A percentile compares a stretch with the other conserved stretches of the same genome.
Conservation (phyloP, 2,113 vertebrate species). For the Gulo gulo region DNA sequence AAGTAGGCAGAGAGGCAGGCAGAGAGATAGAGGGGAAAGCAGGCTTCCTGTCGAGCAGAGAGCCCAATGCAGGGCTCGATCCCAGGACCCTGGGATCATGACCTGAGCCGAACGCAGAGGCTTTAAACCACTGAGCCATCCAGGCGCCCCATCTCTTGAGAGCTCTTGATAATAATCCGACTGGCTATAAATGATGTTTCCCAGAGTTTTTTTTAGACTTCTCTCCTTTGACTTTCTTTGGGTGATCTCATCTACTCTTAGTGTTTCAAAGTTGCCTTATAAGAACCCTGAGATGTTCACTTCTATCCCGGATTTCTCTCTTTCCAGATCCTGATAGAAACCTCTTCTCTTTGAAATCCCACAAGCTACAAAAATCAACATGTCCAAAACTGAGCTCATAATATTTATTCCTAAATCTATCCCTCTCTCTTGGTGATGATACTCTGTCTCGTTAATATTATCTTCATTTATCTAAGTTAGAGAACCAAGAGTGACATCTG, state of each 20-base stretch:
- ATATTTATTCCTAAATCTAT: background rate
- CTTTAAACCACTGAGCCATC: too few species aligned
- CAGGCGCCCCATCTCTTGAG: background rate
- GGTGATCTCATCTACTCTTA: background rate
- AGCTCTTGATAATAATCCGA: background rate
- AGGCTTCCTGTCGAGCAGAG: too few species aligned
- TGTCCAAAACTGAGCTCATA: background rate
- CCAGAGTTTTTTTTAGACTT: background rate
- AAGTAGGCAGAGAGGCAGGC: too few species aligned
- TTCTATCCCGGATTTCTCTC: background rate
- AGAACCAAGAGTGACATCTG: background rate
- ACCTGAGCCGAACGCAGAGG: too few species aligned
- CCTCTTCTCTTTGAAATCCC: background rate
- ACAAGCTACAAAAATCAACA: background rate
- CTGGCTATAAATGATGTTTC: background rate
- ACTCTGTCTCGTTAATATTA: background rate
- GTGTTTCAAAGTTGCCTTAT: background rate
- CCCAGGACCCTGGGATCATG: too few species aligned
- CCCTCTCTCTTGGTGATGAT: background rate
- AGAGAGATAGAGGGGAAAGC: too few species aligned
- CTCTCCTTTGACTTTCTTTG: background rate
- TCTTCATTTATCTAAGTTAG: background rate
- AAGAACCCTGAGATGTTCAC: background rate
- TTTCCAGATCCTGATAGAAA: background rate
- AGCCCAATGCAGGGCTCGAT: too few species aligned